Evolutionary conservation across 2,113 vertebrate genomes (phyloP), one percentile per base, ranked within the genome.

Genomic region (Lepidiolamprologus cunningtoni): DNA sequence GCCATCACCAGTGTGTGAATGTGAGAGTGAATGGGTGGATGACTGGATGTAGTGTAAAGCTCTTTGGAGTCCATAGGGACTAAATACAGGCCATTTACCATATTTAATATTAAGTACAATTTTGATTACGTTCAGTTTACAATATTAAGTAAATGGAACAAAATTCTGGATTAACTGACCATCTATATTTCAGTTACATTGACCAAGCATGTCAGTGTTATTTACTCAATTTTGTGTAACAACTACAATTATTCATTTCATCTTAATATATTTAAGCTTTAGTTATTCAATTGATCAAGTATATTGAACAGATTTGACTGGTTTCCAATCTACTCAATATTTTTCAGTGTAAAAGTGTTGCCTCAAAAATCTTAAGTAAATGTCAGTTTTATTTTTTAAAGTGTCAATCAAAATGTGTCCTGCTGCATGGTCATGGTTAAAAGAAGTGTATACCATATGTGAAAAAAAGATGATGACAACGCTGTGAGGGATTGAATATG

Each of bases 1-100:
- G 8, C 17, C 8, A 5, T 19, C 16, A 50, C 8, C 16, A 17
- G 14, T 47, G 50, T 2, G 37, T 40, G 37, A 1, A 6, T 40
- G 35, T 4, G 45, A 4, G 16, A 8, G 9, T 19, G 47, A 5
- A 9, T 50, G 17, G 1, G 16, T 19, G 47, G 1, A 21, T 53
- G 52, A 53, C 5, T 53, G n/a, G 0, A 53, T 21, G 52, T 21
- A 53, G n/a, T 6, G 3, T 54, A 7, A 21, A 54, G 52, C 3
- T 0, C 52, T 53, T 53, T 53, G 19, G 9, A 5, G n/a, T 0
- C 52, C 52, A 0, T 21, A 54, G 52, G 3, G 9, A 54, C n/a
- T 3, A 21, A 21, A 21, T 12, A 12, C 3, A 54, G n/a, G n/a
- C 10, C 10, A 54, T 12, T 12, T 54, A 54, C 5, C 5, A 54